A percentile compares a stretch with the other conserved stretches of the same genome.
phyloP scores from a whole-genome alignment of 2,797 vertebrate genomes.

The Pangasius djambal region DNA sequence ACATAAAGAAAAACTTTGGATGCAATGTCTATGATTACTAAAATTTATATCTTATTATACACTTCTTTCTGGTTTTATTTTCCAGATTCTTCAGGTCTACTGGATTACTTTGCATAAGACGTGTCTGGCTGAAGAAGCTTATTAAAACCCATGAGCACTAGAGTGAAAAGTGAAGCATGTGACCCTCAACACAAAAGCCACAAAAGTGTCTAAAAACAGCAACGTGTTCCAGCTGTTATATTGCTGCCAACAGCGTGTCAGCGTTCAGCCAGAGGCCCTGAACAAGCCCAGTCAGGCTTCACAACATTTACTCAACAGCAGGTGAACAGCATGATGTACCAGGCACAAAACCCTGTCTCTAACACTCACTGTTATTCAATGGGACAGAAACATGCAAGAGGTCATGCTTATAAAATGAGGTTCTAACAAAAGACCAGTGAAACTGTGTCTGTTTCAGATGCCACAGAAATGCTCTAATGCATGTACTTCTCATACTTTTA shows the following conservation, averaged over 20 bases:
- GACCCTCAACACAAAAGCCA: constrained; percentile 3
- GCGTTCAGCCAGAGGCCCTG: constrained; percentile 39
- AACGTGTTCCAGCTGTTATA: neutral
- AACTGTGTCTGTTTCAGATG: neutral
- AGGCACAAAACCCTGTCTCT: neutral
- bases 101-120: constrained; percentile 5
- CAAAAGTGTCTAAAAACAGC: constrained; percentile 26
- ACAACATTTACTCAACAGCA: constrained; percentile 31
- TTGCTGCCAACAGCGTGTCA: constrained; percentile 5
- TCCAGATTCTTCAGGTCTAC: neutral
- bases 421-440: neutral
- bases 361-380: neutral
- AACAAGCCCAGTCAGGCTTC: constrained; percentile 48
- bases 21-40: neutral
- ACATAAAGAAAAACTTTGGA: neutral
- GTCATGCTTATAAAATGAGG: neutral
- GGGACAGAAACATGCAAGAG: neutral
- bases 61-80: neutral
- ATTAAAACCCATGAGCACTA: constrained; percentile 38
- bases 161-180: constrained; percentile 22
- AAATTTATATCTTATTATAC: neutral
- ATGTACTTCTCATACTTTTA: neutral
- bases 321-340: constrained; percentile 10
- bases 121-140: constrained; percentile 10
- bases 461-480: neutral